phyloP scores from a whole-genome alignment of 2,113 vertebrate species.

The Kryptolebias marmoratus region DNA sequence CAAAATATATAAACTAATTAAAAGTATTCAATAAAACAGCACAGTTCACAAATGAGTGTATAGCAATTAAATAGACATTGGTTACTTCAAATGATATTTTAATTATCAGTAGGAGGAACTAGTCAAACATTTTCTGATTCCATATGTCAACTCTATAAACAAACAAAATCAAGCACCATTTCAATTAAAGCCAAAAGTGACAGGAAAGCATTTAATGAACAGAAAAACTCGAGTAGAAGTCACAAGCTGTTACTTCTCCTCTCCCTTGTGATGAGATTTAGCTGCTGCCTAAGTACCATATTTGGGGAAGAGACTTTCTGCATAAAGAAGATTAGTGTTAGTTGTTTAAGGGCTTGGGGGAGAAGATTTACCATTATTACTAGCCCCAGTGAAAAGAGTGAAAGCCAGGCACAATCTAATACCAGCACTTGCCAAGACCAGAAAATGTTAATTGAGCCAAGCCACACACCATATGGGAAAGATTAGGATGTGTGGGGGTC shows the following conservation, averaged over 20 bases:
- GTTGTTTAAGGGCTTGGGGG: conserved; percentile 77
- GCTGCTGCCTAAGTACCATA: conserved; percentile 73
- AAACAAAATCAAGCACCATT: conserved; percentile 6
- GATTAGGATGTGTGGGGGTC: conserved; percentile 74
- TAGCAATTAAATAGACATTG: too few relatives aligned
- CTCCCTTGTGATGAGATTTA: conserved; percentile 58
- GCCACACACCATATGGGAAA: conserved; percentile 79
- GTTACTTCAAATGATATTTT: too few relatives aligned
- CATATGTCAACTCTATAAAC: not conserved
- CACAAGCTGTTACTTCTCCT: conserved; percentile 45
- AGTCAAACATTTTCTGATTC: not conserved
- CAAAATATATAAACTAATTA: conserved; percentile 44
- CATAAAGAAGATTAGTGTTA: conserved; percentile 86
- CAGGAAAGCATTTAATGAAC: conserved; percentile 9
- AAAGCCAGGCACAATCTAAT: conserved; percentile 75
- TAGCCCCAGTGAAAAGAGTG: conserved; percentile 68
- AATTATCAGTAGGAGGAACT: not conserved
- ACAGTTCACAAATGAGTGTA: too few relatives aligned
- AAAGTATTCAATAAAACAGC: not conserved
- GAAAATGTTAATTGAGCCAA: conserved; percentile 73
- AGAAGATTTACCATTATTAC: conserved; percentile 82
- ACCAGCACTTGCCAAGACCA: conserved; percentile 57
- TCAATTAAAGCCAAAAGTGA: conserved; percentile 7
- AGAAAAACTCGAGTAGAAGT: conserved; percentile 13
- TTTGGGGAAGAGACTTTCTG: conserved; percentile 81